Evolutionary conservation across 2,113 vertebrate species (phyloP).

Genomic region (Rhinoderma darwinii): DNA sequence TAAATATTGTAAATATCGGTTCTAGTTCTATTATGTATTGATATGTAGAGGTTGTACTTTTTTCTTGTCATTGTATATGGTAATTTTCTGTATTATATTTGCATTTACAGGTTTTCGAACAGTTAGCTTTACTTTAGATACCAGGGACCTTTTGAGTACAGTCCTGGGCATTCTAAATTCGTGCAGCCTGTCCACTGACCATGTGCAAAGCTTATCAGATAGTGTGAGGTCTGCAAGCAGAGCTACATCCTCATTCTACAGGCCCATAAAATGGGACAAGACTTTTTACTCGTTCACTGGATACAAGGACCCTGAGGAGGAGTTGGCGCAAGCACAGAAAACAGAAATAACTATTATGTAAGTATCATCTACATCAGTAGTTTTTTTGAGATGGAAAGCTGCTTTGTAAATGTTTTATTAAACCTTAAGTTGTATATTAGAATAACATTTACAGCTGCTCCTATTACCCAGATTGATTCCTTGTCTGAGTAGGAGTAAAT

Average conservation of each 20-base stretch:
- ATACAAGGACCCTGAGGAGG: slow-evolving; percentile 90
- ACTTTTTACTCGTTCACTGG: slow-evolving; percentile 93
- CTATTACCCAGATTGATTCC: too few relatives aligned
- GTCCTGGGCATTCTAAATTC: slow-evolving; percentile 89
- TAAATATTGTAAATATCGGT: too few relatives aligned
- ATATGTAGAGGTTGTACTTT: background rate
- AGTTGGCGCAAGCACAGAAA: slow-evolving; percentile 83
- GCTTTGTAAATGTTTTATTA: too few relatives aligned
- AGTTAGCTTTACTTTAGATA: slow-evolving; percentile 89
- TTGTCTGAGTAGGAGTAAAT: too few relatives aligned
- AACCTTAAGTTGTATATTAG: too few relatives aligned
- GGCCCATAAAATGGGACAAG: slow-evolving; percentile 94
- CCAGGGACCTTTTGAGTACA: slow-evolving; percentile 87
- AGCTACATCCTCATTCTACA: slow-evolving; percentile 70
- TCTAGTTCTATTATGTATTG: background rate
- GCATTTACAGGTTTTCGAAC: slow-evolving; percentile 84
- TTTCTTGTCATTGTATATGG: background rate
- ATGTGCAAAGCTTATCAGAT: slow-evolving; percentile 75
- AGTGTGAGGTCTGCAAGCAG: slow-evolving; percentile 64
- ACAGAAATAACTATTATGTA: slow-evolving; percentile 86
- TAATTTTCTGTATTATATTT: slow-evolving; percentile 59
- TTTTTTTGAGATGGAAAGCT: background rate
- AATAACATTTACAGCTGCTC: too few relatives aligned
- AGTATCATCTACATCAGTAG: slow-evolving; percentile 56
- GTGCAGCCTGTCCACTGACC: slow-evolving; percentile 89